Percentiles rank a stretch among this genome's conserved stretches.
Conservation (phyloP, 2,797 vertebrate species). For the Sebastes iracundus region DNA sequence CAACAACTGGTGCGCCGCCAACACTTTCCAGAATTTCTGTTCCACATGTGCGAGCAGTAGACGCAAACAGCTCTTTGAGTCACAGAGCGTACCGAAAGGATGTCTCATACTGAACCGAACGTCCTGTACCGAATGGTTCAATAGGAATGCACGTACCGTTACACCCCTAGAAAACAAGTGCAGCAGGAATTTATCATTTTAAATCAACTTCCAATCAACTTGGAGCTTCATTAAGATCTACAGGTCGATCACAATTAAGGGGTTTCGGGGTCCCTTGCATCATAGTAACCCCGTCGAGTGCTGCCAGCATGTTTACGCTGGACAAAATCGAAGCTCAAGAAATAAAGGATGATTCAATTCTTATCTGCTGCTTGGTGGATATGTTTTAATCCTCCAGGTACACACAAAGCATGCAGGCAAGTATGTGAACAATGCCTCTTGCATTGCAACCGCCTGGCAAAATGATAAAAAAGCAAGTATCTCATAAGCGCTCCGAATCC, state of each 20-base stretch:
- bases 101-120: too few relatives aligned
- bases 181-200: not conserved
- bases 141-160: too few relatives aligned
- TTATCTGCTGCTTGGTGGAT: conserved; percentile 6
- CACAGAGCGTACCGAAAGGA: too few relatives aligned
- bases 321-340: not conserved
- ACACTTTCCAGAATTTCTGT: too few relatives aligned
- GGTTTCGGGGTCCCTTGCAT: too few relatives aligned
- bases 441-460: not conserved
- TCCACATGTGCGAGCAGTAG: too few relatives aligned
- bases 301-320: not conserved
- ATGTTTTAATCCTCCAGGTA: conserved; percentile 4
- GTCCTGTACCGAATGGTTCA: too few relatives aligned
- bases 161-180: too few relatives aligned
- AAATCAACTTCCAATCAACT: not conserved
- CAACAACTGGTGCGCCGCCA: too few relatives aligned
- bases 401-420: not conserved
- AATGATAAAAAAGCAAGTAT: not conserved
- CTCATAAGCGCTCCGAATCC: conserved; percentile 2
- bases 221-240: not conserved
- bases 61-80: fast-evolving
- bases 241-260: not conserved
- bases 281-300: not conserved
- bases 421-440: conserved; percentile 4
- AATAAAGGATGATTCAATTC: not conserved